Evolutionary conservation across 2,888 invertebrate species (phyloP).

Genomic region (Parnassius glacialis): DNA sequence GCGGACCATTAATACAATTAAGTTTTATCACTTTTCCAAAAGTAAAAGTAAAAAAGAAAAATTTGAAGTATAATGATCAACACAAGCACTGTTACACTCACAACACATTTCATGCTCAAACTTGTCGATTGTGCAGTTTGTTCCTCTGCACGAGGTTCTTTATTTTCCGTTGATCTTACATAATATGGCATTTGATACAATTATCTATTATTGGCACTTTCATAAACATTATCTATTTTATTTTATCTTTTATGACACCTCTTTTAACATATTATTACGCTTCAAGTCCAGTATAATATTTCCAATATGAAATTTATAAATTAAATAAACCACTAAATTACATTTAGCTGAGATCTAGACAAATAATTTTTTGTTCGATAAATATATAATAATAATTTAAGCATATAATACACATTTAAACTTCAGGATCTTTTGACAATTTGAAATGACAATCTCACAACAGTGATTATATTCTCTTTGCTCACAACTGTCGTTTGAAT

Average conservation of each 20-base stretch:
- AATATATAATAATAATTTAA: too few relatives aligned
- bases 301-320: background rate
- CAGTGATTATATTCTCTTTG: background rate
- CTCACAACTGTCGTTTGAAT: background rate
- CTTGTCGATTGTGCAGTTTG: background rate
- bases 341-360: too few relatives aligned
- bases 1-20: background rate
- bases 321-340: too few relatives aligned
- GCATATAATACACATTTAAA: too few relatives aligned
- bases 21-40: background rate
- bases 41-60: background rate
- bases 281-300: too few relatives aligned
- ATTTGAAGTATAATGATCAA: background rate
- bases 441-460: background rate
- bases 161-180: background rate
- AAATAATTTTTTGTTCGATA: too few relatives aligned
- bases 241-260: too few relatives aligned
- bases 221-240: background rate
- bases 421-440: background rate
- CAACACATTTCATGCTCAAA: background rate
- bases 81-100: background rate
- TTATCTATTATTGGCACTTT: background rate
- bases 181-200: background rate
- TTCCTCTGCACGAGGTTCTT: background rate
- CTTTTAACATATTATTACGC: too few relatives aligned